Evolutionary conservation across 2,888 invertebrate species (phyloP), one percentile per base, ranked within the genome.

Genomic region (Tethea ocularis): DNA sequence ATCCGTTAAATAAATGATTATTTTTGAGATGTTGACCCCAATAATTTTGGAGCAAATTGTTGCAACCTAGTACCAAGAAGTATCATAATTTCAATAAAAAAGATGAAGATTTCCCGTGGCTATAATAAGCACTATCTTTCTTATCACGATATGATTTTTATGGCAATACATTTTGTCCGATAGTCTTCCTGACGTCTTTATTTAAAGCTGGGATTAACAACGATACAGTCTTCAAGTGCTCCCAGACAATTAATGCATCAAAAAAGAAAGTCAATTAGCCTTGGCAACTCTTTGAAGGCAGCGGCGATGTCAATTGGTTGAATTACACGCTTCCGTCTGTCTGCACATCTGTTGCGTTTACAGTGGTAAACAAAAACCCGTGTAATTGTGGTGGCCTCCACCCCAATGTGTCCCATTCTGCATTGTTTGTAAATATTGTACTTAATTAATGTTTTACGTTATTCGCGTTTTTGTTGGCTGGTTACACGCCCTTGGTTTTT

Each of bases 241-340:
- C 59, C 58, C 57, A 63, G 61, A 61, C 55, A 51, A 41, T 51
- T n/a, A 38, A n/a, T 38, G 38, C 4, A n/a, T 52, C 61, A 63
- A 68, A 64, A 71, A 82, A 75, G 76, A 79, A 78, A 78, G 75
- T 70, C 71, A 78, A 78, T 73, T 75, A 72, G 58, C 60, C 56
- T 38, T 33, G 33, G n/a, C 57, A 41, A 56, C 58, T 62, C 76
- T 75, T 82, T 78, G 77, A 77, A 63, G 66, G 58, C 57, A 52
- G 59, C 77, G 79, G 62, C 66, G 57, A 66, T 59, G 68, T 73
- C 78, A 83, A 83, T 82, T 83, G 80, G 64, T 41, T 56, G 64
- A 77, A 78, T 80, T 81, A 74, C 68, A 41, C 52, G 69, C 74
- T 78, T 83, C 83, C 82, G 72, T 59, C 64, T 51, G 41, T 20